These are phyloP conservation scores for Pseudomyrmex pallidus DNA, from an alignment of 1,140 invertebrate species.

Conservation along the genomic window DNA sequence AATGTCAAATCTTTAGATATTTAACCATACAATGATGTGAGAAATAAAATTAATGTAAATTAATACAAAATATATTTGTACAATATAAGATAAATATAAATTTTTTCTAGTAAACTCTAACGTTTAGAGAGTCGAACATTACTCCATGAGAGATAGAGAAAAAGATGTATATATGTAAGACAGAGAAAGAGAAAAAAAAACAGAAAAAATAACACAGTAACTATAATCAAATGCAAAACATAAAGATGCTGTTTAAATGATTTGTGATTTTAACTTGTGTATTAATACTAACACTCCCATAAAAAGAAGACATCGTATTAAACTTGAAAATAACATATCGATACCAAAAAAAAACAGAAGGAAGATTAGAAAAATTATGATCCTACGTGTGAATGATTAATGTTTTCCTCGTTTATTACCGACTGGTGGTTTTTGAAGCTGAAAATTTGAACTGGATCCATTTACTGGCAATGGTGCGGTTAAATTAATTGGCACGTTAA, in stretches of 20 bases:
- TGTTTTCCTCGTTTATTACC: constrained; percentile 90
- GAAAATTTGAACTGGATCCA: constrained; percentile 85
- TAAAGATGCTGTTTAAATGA: constrained; percentile 25
- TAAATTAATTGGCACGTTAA: constrained; percentile 81
- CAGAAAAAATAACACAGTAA: constrained; percentile 18
- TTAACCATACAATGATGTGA: neutral
- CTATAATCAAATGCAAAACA: constrained; percentile 20
- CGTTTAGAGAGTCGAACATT: neutral
- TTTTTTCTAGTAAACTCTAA: constrained; percentile 16
- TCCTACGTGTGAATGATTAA: constrained; percentile 74
- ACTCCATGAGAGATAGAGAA: no score
- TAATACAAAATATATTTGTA: neutral
- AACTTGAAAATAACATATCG: neutral
- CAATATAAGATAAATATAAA: neutral
- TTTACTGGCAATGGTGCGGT: constrained; percentile 80
- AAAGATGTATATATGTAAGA: neutral
- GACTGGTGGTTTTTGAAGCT: constrained; percentile 90
- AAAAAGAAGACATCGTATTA: constrained; percentile 10
- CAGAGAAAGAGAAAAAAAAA: neutral
- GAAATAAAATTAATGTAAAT: neutral
- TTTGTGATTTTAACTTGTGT: neutral
- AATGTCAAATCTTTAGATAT: no score
- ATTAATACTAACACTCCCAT: constrained; percentile 19
- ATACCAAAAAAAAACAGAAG: no score
- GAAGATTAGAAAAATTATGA: neutral